A percentile compares a stretch with the other conserved stretches of the same genome.
These are phyloP conservation scores for Oreocharis arfaki DNA, from an alignment of 2,113 vertebrate genomes.

Conservation along the genomic window DNA sequence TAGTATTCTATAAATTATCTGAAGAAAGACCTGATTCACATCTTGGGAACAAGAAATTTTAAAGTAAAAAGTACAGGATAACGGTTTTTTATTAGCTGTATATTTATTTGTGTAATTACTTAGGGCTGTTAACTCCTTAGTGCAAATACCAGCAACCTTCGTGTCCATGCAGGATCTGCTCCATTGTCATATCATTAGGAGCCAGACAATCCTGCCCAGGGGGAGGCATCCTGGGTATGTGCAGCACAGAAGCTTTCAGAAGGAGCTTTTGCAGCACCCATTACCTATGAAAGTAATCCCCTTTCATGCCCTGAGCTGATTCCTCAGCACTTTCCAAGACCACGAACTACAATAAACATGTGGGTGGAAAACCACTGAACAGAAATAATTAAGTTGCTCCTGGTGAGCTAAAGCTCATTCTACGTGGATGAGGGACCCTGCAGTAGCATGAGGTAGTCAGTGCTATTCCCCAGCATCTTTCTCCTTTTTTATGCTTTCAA, in stretches of 20 bases:
- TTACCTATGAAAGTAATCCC: background rate
- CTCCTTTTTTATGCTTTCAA: background rate
- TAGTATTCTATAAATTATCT: slow-evolving; percentile 18
- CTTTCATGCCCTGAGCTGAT: background rate
- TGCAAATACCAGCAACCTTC: background rate
- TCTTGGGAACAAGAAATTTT: background rate
- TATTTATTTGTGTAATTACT: background rate
- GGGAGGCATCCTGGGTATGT: background rate
- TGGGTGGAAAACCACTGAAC: background rate
- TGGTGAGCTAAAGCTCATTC: background rate
- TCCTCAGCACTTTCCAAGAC: background rate
- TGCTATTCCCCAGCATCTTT: background rate
- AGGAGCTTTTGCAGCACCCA: background rate
- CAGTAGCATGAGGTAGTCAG: background rate
- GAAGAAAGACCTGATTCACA: background rate
- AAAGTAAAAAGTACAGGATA: background rate
- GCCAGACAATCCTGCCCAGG: background rate
- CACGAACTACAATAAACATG: background rate
- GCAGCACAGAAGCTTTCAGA: background rate
- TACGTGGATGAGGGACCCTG: background rate
- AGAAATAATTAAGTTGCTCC: slow-evolving; percentile 7
- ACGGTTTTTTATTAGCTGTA: background rate
- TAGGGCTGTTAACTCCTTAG: background rate
- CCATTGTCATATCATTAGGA: background rate
- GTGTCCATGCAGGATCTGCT: background rate